Evolutionary conservation across 2,113 vertebrate genomes (phyloP), one percentile per base, ranked within the genome.

Genomic region (Triplophysa tibetana): DNA sequence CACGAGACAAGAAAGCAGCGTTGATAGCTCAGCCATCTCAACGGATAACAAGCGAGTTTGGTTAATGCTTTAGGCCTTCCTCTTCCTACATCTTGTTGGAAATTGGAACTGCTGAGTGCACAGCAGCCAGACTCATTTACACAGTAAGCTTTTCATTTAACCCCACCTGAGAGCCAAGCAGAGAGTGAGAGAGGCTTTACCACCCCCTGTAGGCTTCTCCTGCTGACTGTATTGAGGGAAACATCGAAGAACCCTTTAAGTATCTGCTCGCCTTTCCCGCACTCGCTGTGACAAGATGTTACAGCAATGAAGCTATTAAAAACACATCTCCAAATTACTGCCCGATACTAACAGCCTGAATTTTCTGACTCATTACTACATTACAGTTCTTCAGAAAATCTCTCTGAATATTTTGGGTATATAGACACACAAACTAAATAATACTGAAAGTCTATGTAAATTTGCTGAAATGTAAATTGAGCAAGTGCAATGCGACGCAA

Each of bases 191-290:
- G 16, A 70, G 80, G 66, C 41, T 58, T 58, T 58, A 58, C 54
- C 54, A 58, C 54, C 93, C 92, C 93, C 93, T 94, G 93, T 92
- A 94, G 93, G 92, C 93, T 92, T 92, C 93, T 94, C 93, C 93
- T 94, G 94, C 94, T 94, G 93, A 94, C 93, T 93, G 94, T 94
- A 93, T 94, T 93, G 94, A 94, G 93, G 94, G 93, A 95, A 95
- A 94, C 94, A 94, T 94, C 94, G 91, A 94, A 94, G 94, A 94
- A 52, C 50, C 92, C 93, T 94, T 56, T 77, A 77, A 67, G 64
- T 68, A 77, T 68, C 50, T 65, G 63, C 50, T 68, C 67, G 29
- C 1, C 48, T 67, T 24, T 67, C 75, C 52, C 13, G 29, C 69
- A 33, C 17, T 72, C 17, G 29, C 69, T 58, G 52, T 56, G 52